These are phyloP conservation scores for Sterrhoptilus dennistouni DNA, from an alignment of 2,113 vertebrate genomes.

Conservation along the genomic window DNA sequence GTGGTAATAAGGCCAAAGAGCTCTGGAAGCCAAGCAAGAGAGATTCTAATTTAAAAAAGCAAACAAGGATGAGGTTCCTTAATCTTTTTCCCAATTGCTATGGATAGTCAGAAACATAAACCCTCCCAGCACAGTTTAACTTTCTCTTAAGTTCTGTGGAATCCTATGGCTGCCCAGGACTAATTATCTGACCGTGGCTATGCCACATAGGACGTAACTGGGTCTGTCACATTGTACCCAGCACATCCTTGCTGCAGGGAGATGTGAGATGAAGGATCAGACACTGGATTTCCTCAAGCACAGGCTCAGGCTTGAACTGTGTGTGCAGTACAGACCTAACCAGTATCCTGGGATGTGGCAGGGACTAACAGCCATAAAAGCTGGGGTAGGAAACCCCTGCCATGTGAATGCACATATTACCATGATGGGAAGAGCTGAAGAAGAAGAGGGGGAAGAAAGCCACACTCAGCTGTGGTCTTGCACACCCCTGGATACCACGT, in stretches of 20 bases:
- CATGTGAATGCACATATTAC: rapidly evolving
- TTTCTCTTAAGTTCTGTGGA: background rate
- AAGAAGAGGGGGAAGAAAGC: background rate
- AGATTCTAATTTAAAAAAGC: background rate
- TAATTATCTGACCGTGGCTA: background rate
- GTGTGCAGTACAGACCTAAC: background rate
- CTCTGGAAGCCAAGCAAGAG: background rate
- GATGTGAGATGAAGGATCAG: background rate
- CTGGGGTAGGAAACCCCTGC: background rate
- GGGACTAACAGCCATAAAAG: background rate
- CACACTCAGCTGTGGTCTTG: background rate
- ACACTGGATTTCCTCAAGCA: rapidly evolving
- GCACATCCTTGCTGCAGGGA: background rate
- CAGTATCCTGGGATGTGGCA: rapidly evolving
- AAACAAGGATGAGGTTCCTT: constrained; percentile 9
- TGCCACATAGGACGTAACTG: background rate
- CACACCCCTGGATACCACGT: background rate
- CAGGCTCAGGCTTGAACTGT: background rate
- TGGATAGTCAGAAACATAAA: background rate
- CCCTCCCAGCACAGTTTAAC: background rate
- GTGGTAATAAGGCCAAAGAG: background rate
- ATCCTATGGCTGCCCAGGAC: background rate
- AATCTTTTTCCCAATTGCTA: background rate
- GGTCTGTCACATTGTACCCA: background rate
- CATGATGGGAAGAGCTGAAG: background rate